Evolutionary conservation across 2,888 invertebrate genomes (phyloP), one percentile per base, ranked within the genome.

Genomic region (Malthinus flaveolus): DNA sequence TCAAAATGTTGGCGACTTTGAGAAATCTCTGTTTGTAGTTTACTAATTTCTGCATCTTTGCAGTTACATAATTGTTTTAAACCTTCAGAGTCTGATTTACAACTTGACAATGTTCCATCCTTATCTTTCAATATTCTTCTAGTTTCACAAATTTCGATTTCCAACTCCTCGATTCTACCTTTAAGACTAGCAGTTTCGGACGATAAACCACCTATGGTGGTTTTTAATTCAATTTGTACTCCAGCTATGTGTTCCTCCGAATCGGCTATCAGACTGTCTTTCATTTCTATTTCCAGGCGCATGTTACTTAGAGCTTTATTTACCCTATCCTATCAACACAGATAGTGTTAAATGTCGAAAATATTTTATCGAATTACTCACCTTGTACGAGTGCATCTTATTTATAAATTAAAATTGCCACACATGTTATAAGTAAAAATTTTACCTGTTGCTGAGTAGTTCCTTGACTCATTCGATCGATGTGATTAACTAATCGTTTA

Each of bases 401-500:
- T 23, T 23, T 23, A 23, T 8, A 37, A 10, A 46, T 23, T 7
- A 61, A 65, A 64, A 68, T 66, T 68, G 68, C 66, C 67, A 66
- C 66, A 66, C 66, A 61, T 64, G 61, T 49, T 36, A 45, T 42
- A 39, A 31, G 23, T 9, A 42, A 15, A 49, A 36, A 32, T 34
- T 36, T 68, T 74, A 77, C 77, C 73, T 77, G 75, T 62, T 78
- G 73, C 32, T 74, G 68, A 49, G 76, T 75, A 35, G 73, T 64
- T 32, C 73, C 72, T 59, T 72, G 62, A 11, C 75, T 77, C 58
- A 84, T 70, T 61, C 75, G 75, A 66, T 84, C 83, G 37, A 85
- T 80, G 73, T 85, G 83, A 52, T 72, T 61, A 0, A 82, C 79
- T 56, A 85, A 73, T 68, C 80, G 79, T 73, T 80, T 82, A 35